phyloP scores from a whole-genome alignment of 2,888 invertebrate genomes.

The Apamea crenata region DNA sequence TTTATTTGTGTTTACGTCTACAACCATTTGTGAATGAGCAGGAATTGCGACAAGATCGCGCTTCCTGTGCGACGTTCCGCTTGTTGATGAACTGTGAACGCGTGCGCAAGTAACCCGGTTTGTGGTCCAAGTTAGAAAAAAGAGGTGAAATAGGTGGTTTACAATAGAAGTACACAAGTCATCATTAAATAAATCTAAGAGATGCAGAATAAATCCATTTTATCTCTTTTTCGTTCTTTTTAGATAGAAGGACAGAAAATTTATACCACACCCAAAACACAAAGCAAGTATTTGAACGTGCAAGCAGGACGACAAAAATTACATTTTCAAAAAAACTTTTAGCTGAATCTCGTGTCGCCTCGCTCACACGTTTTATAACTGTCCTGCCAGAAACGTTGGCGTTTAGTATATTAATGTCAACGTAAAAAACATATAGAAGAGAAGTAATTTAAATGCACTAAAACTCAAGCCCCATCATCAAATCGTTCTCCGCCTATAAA shows the following conservation, averaged over 20 bases:
- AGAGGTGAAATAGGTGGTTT: neutral
- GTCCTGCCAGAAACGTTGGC: neutral
- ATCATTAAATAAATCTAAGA: neutral
- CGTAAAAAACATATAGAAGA: neutral
- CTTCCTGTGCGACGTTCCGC: conserved; percentile 68
- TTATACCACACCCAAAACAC: neutral
- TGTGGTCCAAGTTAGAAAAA: conserved; percentile 28
- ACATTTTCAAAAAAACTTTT: neutral
- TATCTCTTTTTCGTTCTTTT: neutral
- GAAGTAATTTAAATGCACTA: neutral
- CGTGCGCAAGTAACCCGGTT: conserved; percentile 12
- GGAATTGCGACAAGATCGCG: conserved; percentile 59
- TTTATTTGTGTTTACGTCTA: conserved; percentile 37
- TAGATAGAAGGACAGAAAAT: neutral
- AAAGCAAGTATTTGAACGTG: neutral
- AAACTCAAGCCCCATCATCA: neutral
- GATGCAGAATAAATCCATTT: neutral
- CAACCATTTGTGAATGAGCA: conserved; percentile 47
- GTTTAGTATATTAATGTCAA: neutral
- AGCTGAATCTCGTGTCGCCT: neutral
- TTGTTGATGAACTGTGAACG: conserved; percentile 53
- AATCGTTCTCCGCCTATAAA: conserved; percentile 11
- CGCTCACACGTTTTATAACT: neutral
- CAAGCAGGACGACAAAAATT: neutral
- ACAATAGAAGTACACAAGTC: neutral